A percentile compares a stretch with the other conserved stretches of the same genome.
Conservation (phyloP, 2,888 invertebrate genomes). For the Shargacucullia verbasci region DNA sequence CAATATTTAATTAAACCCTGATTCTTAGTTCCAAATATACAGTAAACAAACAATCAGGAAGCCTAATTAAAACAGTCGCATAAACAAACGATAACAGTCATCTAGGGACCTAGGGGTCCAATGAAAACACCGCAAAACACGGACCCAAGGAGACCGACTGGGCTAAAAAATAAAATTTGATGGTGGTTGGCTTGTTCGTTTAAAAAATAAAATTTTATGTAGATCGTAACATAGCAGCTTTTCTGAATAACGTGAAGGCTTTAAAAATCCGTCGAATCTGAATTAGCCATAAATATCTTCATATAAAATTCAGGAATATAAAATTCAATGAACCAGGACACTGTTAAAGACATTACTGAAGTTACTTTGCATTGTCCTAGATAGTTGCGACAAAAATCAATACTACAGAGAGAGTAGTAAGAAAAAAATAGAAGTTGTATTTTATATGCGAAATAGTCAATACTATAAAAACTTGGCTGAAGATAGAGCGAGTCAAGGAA, state of each 20-base stretch:
- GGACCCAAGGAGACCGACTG: conserved; percentile 46
- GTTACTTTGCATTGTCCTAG: conserved; percentile 2
- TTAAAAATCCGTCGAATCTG: conserved; percentile 31
- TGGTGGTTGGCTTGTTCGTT: conserved; percentile 30
- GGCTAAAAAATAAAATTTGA: conserved; percentile 56
- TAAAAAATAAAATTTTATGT: conserved; percentile 46
- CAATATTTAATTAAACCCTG: conserved; percentile 30
- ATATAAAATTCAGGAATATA: conserved; percentile 15
- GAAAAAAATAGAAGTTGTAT: neutral
- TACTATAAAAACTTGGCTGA: no score
- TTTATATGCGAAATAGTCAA: no score
- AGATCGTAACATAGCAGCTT: conserved; percentile 40
- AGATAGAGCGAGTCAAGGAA: no score
- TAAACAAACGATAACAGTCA: conserved; percentile 64
- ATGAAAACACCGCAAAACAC: conserved; percentile 58
- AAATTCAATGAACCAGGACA: conserved; percentile 18
- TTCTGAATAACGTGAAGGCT: conserved; percentile 33
- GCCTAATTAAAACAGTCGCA: conserved; percentile 63
- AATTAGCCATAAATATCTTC: conserved; percentile 25
- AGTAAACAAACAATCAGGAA: conserved; percentile 51
- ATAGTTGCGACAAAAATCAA: neutral
- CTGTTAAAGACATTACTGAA: neutral
- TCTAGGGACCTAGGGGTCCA: conserved; percentile 53
- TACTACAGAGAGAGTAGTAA: neutral
- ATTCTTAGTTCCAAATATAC: conserved; percentile 41